A percentile compares a stretch with the other conserved stretches of the same genome.
Evolutionary conservation across 2,888 invertebrate species (phyloP).

Genomic region (Scaptodrosophila latifasciaeformis): DNA sequence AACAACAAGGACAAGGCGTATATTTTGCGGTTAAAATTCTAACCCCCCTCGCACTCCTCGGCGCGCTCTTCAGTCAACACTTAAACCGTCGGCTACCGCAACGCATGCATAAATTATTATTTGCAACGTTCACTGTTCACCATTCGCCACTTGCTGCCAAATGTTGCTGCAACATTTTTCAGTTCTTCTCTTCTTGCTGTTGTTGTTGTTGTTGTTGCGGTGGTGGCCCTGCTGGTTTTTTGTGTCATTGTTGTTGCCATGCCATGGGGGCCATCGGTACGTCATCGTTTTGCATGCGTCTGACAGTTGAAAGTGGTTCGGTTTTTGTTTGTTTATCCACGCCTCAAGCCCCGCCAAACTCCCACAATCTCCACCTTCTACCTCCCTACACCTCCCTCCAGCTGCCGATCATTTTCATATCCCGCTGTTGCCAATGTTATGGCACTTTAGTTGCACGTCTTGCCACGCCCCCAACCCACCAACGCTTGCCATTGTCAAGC

Average conservation of each 20-base stretch:
- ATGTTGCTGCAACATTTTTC: conserved; percentile 46
- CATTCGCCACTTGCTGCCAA: conserved; percentile 61
- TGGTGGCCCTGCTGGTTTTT: conserved; percentile 8
- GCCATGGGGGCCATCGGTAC: conserved; percentile 39
- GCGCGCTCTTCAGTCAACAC: conserved; percentile 10
- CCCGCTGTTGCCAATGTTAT: conserved; percentile 23
- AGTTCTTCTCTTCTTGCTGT: neutral
- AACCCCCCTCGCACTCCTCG: neutral
- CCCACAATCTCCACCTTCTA: neutral
- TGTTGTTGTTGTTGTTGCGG: conserved; percentile 18
- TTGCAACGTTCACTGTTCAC: conserved; percentile 31
- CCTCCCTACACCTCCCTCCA: neutral
- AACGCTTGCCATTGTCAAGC: neutral
- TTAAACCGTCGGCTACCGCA: conserved; percentile 39
- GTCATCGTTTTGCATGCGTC: conserved; percentile 58
- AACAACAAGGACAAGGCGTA: conserved; percentile 34
- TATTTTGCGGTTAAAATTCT: conserved; percentile 52
- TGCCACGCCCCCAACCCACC: conserved; percentile 38
- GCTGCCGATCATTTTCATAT: neutral
- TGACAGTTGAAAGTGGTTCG: conserved; percentile 63
- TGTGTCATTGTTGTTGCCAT: conserved; percentile 2
- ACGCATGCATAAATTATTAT: conserved; percentile 67
- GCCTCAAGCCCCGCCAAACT: too few relatives aligned
- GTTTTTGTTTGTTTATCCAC: conserved; percentile 24
- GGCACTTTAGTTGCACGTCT: conserved; percentile 31